phyloP scores from a whole-genome alignment of 2,888 invertebrate species.

The Crossocerus cetratus region DNA sequence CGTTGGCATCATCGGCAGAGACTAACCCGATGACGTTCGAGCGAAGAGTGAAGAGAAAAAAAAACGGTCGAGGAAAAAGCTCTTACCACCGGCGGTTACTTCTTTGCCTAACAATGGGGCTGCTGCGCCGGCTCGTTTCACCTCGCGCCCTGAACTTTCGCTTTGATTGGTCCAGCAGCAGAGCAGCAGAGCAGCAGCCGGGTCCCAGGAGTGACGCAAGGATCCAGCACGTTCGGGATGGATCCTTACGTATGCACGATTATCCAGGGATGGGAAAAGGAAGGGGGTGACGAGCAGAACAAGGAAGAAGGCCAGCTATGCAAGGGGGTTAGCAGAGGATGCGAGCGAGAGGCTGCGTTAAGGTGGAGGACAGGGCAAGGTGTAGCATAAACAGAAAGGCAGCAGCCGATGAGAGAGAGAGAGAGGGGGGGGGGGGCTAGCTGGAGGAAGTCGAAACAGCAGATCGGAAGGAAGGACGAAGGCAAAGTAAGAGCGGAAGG shows the following conservation, averaged over 20 bases:
- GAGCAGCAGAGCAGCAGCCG: slow-evolving; percentile 17
- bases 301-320: slow-evolving; percentile 22
- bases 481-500: slow-evolving; percentile 31
- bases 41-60: slow-evolving; percentile 25
- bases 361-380: slow-evolving; percentile 4
- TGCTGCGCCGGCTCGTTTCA: slow-evolving; percentile 35
- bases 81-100: slow-evolving; percentile 65
- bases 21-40: neutral
- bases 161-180: slow-evolving; percentile 28
- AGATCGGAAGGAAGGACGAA: slow-evolving; percentile 30
- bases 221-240: slow-evolving; percentile 59
- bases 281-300: slow-evolving; percentile 42
- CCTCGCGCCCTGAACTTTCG: slow-evolving; percentile 20
- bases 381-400: slow-evolving; percentile 37
- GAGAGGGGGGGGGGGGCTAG: neutral
- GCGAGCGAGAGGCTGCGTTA: slow-evolving; percentile 16
- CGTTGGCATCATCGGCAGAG: slow-evolving; percentile 15
- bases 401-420: slow-evolving; percentile 1
- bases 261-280: slow-evolving; percentile 42
- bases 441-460: slow-evolving; percentile 29
- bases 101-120: slow-evolving; percentile 72
- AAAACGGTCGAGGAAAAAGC: slow-evolving; percentile 53
- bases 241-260: slow-evolving; percentile 72
- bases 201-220: slow-evolving; percentile 58
- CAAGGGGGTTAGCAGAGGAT: slow-evolving; percentile 21